Evolutionary conservation across 2,888 invertebrate genomes (phyloP), one percentile per base, ranked within the genome.

Genomic region (Ypsolopha scabrella): DNA sequence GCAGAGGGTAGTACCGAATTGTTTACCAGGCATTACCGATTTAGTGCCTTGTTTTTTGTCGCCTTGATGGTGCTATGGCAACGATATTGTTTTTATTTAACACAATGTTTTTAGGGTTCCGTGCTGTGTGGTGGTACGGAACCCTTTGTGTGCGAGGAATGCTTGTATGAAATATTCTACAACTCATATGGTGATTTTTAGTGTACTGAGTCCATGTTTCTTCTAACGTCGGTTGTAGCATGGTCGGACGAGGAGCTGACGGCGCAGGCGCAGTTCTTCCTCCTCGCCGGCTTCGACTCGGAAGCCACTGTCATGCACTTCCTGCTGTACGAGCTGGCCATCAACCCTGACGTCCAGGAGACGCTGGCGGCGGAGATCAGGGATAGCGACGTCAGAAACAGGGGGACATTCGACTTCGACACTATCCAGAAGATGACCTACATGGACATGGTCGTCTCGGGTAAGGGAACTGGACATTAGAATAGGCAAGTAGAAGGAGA

Each of bases 201-300:
- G 1, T n/a, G 1, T n/a, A 34, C 11, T n/a, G n/a, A n/a, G n/a
- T n/a, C n/a, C n/a, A n/a, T n/a, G n/a, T n/a, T n/a, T n/a, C n/a
- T n/a, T n/a, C n/a, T n/a, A n/a, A n/a, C n/a, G n/a, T n/a, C 38
- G 7, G 51, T 62, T 56, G 51, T 63, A 70, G 81, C 59, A 1
- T 79, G 82, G 81, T 59, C 69, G 0, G 77, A 81, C 7, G 65
- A 71, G 0, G 87, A 88, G 43, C 64, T 88, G 1, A 60, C 76
- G 0, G 80, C 86, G 0, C 88, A 88, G 63, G 85, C 85, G 0
- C 64, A 88, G 6, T 53, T 89, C 0, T 89, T 90, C 67, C 88
- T 89, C 60, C 64, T 88, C 33, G 89, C 88, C 14, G 89, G 90
- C 0, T 89, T 88, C 35, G 89, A 89, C 45, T 87, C 88, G 0